Percentiles rank a stretch among this genome's conserved stretches.
phyloP scores from a whole-genome alignment of 2,888 invertebrate genomes.

The Perithous albicinctus region DNA sequence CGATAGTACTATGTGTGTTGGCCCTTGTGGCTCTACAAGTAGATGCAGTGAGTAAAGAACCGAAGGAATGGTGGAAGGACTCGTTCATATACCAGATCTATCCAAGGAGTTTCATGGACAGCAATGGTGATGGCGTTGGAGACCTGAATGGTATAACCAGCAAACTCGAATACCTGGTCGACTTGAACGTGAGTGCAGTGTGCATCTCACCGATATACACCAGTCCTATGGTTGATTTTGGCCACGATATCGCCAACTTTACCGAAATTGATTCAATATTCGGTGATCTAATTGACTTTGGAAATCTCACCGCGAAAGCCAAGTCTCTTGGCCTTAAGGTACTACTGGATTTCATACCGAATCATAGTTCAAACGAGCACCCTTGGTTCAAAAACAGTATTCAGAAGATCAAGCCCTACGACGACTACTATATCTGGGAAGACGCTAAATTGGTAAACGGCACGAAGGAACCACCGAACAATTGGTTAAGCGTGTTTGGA shows the following conservation, averaged over 20 bases:
- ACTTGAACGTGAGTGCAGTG: conserved; percentile 87
- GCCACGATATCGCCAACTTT: conserved; percentile 88
- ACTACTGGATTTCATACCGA: conserved; percentile 86
- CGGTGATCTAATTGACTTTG: conserved; percentile 87
- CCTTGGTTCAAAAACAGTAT: conserved; percentile 93
- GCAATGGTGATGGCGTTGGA: conserved; percentile 86
- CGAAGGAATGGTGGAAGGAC: conserved; percentile 92
- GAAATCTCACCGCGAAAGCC: conserved; percentile 82
- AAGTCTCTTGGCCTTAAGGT: conserved; percentile 81
- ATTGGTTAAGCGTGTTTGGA: conserved; percentile 86
- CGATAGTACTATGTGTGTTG: conserved; percentile 42
- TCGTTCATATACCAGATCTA: conserved; percentile 94
- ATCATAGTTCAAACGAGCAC: conserved; percentile 91
- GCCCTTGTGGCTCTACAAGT: conserved; percentile 35
- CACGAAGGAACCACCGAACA: conserved; percentile 84
- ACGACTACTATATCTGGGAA: conserved; percentile 92
- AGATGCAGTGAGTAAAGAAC: conserved; percentile 29
- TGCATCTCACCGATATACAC: conserved; percentile 91
- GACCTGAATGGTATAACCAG: conserved; percentile 79
- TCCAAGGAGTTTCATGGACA: conserved; percentile 94
- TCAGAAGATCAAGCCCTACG: conserved; percentile 87
- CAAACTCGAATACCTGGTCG: conserved; percentile 86
- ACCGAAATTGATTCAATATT: conserved; percentile 86
- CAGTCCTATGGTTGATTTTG: conserved; percentile 89
- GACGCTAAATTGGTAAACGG: conserved; percentile 85